A percentile compares a stretch with the other conserved stretches of the same genome.
phyloP scores from a whole-genome alignment of 2,797 vertebrate species.

The Gadopsis marmoratus region DNA sequence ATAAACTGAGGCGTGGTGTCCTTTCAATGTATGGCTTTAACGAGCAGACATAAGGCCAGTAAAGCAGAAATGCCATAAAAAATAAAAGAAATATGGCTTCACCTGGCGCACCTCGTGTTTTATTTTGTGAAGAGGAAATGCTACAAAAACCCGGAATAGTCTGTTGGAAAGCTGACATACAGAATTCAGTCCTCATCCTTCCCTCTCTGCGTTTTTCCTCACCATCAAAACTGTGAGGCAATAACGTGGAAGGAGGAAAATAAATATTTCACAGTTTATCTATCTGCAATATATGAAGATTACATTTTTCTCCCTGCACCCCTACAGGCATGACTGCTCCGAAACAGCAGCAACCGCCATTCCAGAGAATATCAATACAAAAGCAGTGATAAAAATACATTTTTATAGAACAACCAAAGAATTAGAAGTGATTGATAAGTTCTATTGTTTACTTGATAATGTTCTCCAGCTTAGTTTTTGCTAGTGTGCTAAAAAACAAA shows the following conservation, averaged over 20 bases:
- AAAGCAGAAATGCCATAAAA: slow-evolving; percentile 28
- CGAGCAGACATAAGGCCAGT: slow-evolving; percentile 14
- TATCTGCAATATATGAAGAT: slow-evolving; percentile 46
- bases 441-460: background rate
- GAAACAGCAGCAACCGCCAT: background rate
- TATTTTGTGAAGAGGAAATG: slow-evolving; percentile 15
- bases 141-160: background rate
- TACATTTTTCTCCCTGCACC: slow-evolving; percentile 20
- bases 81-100: background rate
- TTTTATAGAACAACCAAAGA: background rate
- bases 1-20: slow-evolving; percentile 15
- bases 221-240: slow-evolving; percentile 23
- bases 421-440: background rate
- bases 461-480: background rate
- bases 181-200: background rate
- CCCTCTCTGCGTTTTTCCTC: background rate
- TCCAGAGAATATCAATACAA: background rate
- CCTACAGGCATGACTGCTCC: slow-evolving; percentile 19
- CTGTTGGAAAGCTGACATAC: slow-evolving; percentile 9
- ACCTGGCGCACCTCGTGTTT: slow-evolving; percentile 7
- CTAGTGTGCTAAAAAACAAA: background rate
- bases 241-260: slow-evolving; percentile 31
- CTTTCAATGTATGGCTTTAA: slow-evolving; percentile 27
- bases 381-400: background rate
- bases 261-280: slow-evolving; percentile 58